A percentile compares a stretch with the other conserved stretches of the same genome.
Conservation (phyloP, 2,888 invertebrate species). For the Plagiodera versicolora region DNA sequence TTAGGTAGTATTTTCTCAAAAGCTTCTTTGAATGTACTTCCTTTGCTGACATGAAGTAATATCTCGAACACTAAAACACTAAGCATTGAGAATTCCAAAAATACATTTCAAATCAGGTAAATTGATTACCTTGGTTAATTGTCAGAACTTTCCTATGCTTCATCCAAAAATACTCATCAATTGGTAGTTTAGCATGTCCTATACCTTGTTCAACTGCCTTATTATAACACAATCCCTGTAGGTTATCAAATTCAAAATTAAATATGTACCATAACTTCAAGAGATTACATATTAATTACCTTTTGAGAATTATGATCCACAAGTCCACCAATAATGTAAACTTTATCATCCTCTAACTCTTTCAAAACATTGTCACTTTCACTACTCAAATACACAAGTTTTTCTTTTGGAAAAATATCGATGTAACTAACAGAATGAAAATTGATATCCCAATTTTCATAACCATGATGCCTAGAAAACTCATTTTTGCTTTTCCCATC, state of each 20-base stretch:
- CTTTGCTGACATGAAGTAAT: constrained; percentile 73
- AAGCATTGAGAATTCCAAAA: constrained; percentile 7
- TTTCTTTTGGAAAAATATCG: constrained; percentile 72
- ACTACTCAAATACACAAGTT: constrained; percentile 88
- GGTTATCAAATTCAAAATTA: too few relatives aligned
- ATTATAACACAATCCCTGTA: constrained; percentile 80
- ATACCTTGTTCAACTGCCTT: constrained; percentile 79
- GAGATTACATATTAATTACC: constrained; percentile 52
- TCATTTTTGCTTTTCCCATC: constrained; percentile 71
- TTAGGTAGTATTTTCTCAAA: constrained; percentile 76
- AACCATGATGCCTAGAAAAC: constrained; percentile 82
- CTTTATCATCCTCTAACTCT: constrained; percentile 71
- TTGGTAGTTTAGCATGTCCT: constrained; percentile 82
- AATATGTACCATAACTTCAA: background rate
- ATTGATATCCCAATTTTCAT: constrained; percentile 88
- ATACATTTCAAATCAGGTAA: background rate
- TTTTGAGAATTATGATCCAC: constrained; percentile 98
- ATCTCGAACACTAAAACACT: constrained; percentile 79
- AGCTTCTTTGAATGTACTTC: constrained; percentile 76
- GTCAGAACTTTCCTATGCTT: constrained; percentile 92
- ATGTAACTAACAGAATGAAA: constrained; percentile 70
- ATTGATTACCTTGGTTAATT: constrained; percentile 84
- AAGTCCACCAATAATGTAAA: constrained; percentile 94
- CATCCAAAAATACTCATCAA: constrained; percentile 87
- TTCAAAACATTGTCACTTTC: constrained; percentile 89